These are phyloP conservation scores for Mactra quadrangularis DNA, from an alignment of 1,140 invertebrate species.

Conservation along the genomic window DNA sequence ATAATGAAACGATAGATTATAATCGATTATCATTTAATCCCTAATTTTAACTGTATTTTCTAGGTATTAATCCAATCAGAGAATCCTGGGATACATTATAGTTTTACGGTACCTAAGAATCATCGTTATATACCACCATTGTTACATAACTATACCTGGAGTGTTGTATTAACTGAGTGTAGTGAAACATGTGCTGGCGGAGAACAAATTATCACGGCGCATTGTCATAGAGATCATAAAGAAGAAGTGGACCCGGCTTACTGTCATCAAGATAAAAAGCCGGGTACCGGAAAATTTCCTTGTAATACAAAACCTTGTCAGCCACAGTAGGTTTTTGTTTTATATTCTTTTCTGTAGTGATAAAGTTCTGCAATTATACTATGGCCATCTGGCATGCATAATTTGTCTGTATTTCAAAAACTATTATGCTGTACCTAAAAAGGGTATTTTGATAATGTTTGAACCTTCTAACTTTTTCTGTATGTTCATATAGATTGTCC, in stretches of 20 bases:
- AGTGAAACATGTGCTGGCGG: constrained; percentile 70
- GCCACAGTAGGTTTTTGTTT: constrained; percentile 61
- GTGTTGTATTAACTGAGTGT: constrained; percentile 65
- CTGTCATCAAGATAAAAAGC: constrained; percentile 59
- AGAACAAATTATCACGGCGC: constrained; percentile 63
- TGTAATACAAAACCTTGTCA: constrained; percentile 67
- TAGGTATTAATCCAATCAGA: constrained; percentile 67
- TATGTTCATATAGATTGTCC: too few relatives aligned
- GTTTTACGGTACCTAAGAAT: constrained; percentile 66
- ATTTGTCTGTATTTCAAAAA: too few relatives aligned
- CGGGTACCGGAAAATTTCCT: constrained; percentile 59
- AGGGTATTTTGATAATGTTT: too few relatives aligned
- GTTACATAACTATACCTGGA: constrained; percentile 68
- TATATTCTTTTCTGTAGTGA: too few relatives aligned
- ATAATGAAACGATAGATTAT: too few relatives aligned
- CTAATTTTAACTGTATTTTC: too few relatives aligned
- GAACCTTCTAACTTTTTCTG: too few relatives aligned
- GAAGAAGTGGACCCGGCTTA: constrained; percentile 65
- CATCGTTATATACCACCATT: constrained; percentile 14
- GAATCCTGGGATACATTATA: constrained; percentile 70
- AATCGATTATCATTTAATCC: too few relatives aligned
- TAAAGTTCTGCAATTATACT: too few relatives aligned
- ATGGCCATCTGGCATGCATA: too few relatives aligned
- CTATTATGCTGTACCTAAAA: too few relatives aligned
- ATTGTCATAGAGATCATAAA: constrained; percentile 66